Percentiles rank a stretch among this genome's conserved stretches.
Evolutionary conservation across 2,888 invertebrate species (phyloP).

Genomic region (Cantharis flavilabris): DNA sequence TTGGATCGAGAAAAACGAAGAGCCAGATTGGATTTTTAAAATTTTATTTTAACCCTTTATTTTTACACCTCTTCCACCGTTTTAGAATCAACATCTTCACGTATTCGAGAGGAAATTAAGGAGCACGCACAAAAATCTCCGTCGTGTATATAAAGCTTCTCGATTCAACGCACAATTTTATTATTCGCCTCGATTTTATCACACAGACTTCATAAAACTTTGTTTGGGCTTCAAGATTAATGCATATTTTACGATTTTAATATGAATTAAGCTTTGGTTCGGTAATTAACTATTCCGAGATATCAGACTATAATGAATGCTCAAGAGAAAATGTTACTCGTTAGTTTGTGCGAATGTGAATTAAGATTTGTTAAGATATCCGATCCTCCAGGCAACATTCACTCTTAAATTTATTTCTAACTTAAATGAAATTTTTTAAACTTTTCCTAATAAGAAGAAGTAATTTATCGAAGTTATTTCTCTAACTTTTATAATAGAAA

Average conservation of each 20-base stretch:
- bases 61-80: constrained; percentile 39
- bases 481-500: constrained; percentile 6
- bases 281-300: constrained; percentile 49
- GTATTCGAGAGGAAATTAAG: constrained; percentile 47
- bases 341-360: constrained; percentile 36
- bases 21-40: neutral
- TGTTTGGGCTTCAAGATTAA: constrained; percentile 48
- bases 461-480: constrained; percentile 12
- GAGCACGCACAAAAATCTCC: constrained; percentile 47
- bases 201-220: constrained; percentile 52
- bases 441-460: constrained; percentile 20
- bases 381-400: constrained; percentile 19
- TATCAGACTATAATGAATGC: constrained; percentile 40
- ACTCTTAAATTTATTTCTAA: constrained; percentile 14
- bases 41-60: constrained; percentile 37
- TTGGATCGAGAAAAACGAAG: neutral
- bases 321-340: constrained; percentile 36
- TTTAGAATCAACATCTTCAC: constrained; percentile 45
- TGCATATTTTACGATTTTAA: constrained; percentile 53
- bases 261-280: constrained; percentile 47
- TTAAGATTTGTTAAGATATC: constrained; percentile 36
- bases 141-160: constrained; percentile 43
- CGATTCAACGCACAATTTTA: constrained; percentile 52
- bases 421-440: constrained; percentile 21
- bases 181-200: constrained; percentile 52